Evolutionary conservation across 2,113 vertebrate species (phyloP), one percentile per base, ranked within the genome.

Genomic region (Vombatus ursinus): DNA sequence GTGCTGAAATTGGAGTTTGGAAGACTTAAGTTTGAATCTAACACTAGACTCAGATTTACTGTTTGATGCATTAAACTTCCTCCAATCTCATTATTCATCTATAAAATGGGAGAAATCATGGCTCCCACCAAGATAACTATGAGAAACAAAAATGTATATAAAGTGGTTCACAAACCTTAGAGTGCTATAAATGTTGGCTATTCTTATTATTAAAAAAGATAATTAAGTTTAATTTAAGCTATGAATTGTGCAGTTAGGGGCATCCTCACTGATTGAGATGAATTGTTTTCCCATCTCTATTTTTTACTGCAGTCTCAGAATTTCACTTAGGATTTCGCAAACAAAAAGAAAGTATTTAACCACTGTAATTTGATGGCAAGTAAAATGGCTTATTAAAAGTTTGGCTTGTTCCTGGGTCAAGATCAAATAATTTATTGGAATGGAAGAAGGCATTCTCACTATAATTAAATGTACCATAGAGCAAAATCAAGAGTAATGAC

Each of bases 391-490:
- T 54, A 92, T 57, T 89, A 48, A 51, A 68, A 94, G 23, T 61
- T 44, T 26, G 12, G 19, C 37, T 92, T 3, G 54, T 9, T 92
- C 0, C 44, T 97, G 22, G 92, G 19, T 19, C 28, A 57, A 0
- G 52, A 7, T 14, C 23, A 31, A 96, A 94, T 28, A 28, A 57
- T 28, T 57, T 57, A 57, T 57, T 57, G n/a, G 94, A 92, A 77
- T 12, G 28, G 16, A 28, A 5, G 91, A 54, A 94, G 50, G 26
- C 23, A 50, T 89, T 96, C 89, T 52, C n/a, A 94, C 49, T 92
- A 50, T 54, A 28, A 68, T 89, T 93, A 77, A 51, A 91, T 49
- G 44, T 11, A 92, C 93, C 95, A 95, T 54, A 94, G 3, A 94
- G 19, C 14, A 94, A 2, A 94, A 19, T 37, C 57, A 77, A 91